phyloP scores from a whole-genome alignment of 2,797 vertebrate species.

The Lepilemur ruficaudatus region DNA sequence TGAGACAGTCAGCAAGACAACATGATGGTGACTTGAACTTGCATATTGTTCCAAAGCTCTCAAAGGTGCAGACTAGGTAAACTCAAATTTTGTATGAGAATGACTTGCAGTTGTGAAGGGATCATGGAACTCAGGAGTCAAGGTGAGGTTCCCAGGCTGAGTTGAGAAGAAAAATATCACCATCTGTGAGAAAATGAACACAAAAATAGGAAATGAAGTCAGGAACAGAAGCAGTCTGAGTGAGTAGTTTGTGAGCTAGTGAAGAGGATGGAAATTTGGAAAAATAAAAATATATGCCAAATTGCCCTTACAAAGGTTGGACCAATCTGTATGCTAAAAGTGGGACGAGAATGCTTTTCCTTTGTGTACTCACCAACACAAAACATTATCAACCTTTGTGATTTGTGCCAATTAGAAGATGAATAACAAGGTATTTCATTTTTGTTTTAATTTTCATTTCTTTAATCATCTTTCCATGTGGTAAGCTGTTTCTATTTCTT shows the following conservation, averaged over 20 bases:
- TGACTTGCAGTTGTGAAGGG: conserved; percentile 58
- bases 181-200: conserved; percentile 62
- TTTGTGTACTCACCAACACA: background rate
- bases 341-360: background rate
- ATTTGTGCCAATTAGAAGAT: conserved; percentile 5
- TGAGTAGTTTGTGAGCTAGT: background rate
- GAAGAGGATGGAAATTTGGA: background rate
- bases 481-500: background rate
- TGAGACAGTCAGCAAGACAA: conserved; percentile 6
- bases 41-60: background rate
- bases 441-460: conserved; percentile 35
- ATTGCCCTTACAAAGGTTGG: background rate
- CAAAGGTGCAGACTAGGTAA: background rate
- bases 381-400: background rate
- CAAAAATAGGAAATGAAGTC: conserved; percentile 5
- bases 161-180: background rate
- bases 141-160: background rate
- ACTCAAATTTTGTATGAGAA: background rate
- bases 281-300: background rate
- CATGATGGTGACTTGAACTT: conserved; percentile 14
- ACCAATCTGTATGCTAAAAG: background rate
- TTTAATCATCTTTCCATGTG: conserved; percentile 6
- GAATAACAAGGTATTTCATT: background rate
- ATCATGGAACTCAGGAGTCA: background rate
- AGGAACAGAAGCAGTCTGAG: background rate